Base-by-base conservation (phyloP, 2,113 vertebrate species). In the Synodontis membranacea region DNA sequence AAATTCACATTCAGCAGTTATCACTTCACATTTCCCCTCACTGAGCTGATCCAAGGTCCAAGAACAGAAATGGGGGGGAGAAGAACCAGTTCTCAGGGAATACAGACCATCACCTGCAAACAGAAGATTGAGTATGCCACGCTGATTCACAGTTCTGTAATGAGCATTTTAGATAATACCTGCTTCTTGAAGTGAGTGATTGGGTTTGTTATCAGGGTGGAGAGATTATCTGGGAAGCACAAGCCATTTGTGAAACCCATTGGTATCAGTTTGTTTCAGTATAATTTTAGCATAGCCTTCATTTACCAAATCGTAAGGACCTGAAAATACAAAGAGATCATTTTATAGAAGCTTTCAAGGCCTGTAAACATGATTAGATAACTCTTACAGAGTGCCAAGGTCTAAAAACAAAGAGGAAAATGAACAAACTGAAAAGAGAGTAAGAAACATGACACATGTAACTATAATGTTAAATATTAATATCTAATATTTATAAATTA, bases 71-170 rank as follows among this genome's bases (percentile, higher is more conserved):
- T 90, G 90, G 87, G 82, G 46, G 54, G 89, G 86, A 39, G 3
- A 62, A 21, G 64, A 84, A 1, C 88, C 89, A 25, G 88, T 88
- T 42, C 66, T 91, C 39, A 90, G 89, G 25, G 80, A 88, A 23
- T 88, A 68, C 8, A 81, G 68, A 91, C 88, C 6, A 1, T 78
- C 23, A 52, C 60, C 75, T 91, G 89, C 80, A 86, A 39, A 25
- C 80, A 89, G 68, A 44, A 89, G 80, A 85, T 91, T 60, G 46
- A 85, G 76, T 90, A 90, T 46, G 17, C 42, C 31, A 86, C 90
- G 58, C 74, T 91, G 58, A 31, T 91, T 39, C 89, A 91, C 72
- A 89, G 86, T 44, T 86, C 90, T 50, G n/a, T 58, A 56, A 86
- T 10, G 12, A 82, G 48, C 0, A 19, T 2, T 91, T 90, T 82